phyloP scores from a whole-genome alignment of 2,888 invertebrate genomes.

The Pocota personata region DNA sequence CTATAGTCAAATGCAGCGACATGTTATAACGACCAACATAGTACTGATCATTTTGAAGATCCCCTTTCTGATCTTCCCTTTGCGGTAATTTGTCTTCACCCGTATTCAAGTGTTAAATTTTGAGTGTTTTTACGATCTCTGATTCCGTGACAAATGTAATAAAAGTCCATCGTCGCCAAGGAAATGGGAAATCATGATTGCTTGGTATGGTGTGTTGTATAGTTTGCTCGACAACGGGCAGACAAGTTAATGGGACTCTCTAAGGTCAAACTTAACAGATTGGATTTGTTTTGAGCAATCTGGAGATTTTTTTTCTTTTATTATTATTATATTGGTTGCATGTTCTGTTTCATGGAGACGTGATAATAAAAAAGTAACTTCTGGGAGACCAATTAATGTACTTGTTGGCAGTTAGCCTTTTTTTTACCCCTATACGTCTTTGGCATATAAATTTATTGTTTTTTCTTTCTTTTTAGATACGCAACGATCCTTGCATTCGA shows the following conservation, averaged over 20 bases:
- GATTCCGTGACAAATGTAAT: slow-evolving; percentile 64
- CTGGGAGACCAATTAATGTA: slow-evolving; percentile 23
- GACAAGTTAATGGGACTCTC: slow-evolving; percentile 51
- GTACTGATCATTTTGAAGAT: neutral
- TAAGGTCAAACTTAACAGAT: slow-evolving; percentile 38
- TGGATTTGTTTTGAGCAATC: slow-evolving; percentile 30
- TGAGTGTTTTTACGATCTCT: slow-evolving; percentile 41
- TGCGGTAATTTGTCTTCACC: slow-evolving; percentile 16
- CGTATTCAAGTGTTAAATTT: slow-evolving; percentile 27
- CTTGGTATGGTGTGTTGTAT: neutral
- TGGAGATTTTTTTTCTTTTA: slow-evolving; percentile 19
- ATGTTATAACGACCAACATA: neutral
- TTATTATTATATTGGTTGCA: slow-evolving; percentile 39
- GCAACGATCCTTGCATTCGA: slow-evolving; percentile 99
- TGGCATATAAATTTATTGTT: slow-evolving; percentile 14
- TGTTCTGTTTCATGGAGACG: neutral
- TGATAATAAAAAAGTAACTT: slow-evolving; percentile 6
- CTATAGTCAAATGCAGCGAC: neutral
- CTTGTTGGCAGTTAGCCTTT: slow-evolving; percentile 15
- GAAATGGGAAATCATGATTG: slow-evolving; percentile 55
- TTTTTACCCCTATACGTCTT: neutral
- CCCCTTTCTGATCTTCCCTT: neutral
- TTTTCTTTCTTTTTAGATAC: slow-evolving; percentile 85
- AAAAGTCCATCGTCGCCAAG: slow-evolving; percentile 53
- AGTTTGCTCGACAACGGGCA: slow-evolving; percentile 4